Evolutionary conservation across 64 coral and sea anemone genomes (phyloP), one percentile per base, ranked within the genome.

Genomic region (Montipora capricornis): DNA sequence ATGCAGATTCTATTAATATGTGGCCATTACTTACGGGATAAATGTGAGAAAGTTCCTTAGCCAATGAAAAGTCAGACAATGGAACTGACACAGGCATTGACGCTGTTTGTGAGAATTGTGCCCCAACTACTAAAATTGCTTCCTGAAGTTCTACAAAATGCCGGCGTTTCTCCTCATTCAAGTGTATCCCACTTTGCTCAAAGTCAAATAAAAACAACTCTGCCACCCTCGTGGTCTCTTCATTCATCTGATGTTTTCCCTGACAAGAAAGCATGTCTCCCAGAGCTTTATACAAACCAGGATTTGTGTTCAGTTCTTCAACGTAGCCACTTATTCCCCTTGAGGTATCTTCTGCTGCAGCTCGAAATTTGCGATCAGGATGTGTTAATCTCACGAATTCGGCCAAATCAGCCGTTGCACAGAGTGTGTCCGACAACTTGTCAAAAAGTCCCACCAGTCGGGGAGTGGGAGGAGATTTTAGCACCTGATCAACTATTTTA

Each of bases 101-200:
- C 8, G 98, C 89, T 44, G 74, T 90, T 75, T 94, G 78, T 15
- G 89, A 84, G 14, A 99, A 99, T 11, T 94, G 89, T 10, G 87
- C 85, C 13, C 98, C 98, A 82, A 99, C 87, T 17, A 96, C 89
- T 47, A 99, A 78, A 6, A 92, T 71, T 13, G 87, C 78, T 59
- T 99, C 95, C 86, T 99, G 98, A 50, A 99, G 92, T 4, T 94
- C 85, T 47, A 99, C 98, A 94, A 99, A 99, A 73, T 87, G 92
- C 3, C 74, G 79, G 0, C 98, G 89, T 75, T 96, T 99, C 8
- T 79, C 45, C 76, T 95, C 76, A 74, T 96, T 86, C 37, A 99
- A 87, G 83, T 99, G 98, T 89, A 99, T 99, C 9, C 98, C 98
- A 90, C 98, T 99, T 53, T 96, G 92, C 87, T 99, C 98, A 96